Conservation (phyloP, 1,140 invertebrate genomes). For the Araneus ventricosus region DNA sequence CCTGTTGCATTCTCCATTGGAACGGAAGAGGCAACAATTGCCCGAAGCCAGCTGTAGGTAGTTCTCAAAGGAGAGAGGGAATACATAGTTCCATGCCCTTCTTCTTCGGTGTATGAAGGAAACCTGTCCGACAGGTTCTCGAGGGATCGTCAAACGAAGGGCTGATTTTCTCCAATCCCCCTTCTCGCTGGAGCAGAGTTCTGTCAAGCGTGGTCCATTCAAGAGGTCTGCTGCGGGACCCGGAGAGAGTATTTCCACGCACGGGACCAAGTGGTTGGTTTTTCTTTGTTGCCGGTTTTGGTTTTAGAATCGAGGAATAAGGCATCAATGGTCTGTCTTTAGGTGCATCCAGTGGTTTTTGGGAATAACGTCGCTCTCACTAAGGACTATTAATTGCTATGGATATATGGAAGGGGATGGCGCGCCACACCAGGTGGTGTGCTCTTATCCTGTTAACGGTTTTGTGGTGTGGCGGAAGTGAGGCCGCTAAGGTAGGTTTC, state of each 20-base stretch:
- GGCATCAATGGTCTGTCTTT: neutral
- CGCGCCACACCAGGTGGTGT: neutral
- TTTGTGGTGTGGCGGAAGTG: constrained; percentile 12
- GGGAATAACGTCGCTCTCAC: neutral
- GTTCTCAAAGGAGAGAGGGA: constrained; percentile 11
- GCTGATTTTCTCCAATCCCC: neutral
- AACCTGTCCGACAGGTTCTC: constrained; percentile 60
- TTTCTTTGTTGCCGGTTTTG: constrained; percentile 43
- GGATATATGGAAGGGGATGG: constrained; percentile 17
- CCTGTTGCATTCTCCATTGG: constrained; percentile 32
- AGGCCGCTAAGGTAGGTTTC: constrained; percentile 51
- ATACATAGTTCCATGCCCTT: constrained; percentile 64
- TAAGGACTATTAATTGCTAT: neutral
- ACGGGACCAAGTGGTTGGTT: neutral
- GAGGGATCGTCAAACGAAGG: neutral
- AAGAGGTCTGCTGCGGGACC: neutral
- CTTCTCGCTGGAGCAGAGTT: neutral
- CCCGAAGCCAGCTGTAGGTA: constrained; percentile 56
- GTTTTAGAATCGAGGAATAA: constrained; percentile 24
- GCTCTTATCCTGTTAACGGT: constrained; percentile 19
- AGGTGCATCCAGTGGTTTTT: neutral
- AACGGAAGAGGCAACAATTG: constrained; percentile 63
- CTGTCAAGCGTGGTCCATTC: constrained; percentile 38
- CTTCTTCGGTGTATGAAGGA: constrained; percentile 8
- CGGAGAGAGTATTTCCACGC: neutral